Base-by-base conservation (phyloP, 1,140 invertebrate species). In the Bombus sibiricus region DNA sequence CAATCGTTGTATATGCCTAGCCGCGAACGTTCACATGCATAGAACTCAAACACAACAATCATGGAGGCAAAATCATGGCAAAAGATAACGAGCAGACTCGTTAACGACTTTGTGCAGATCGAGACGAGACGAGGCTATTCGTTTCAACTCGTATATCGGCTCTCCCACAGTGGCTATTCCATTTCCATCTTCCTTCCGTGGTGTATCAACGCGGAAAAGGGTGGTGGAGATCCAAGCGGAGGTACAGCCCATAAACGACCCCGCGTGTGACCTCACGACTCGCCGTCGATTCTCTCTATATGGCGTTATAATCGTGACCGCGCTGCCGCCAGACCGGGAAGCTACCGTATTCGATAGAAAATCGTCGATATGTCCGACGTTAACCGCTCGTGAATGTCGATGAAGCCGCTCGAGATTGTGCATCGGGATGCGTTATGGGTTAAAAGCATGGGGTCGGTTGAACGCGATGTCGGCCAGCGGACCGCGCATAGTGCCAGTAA, bases 181-280 rank as follows among this genome's bases (percentile, higher is more conserved):
- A 77, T 85, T 83, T 89, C 76, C 80, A 80, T 83, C 88, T 78
- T 81, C 34, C n/a, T 68, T 39, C 64, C 47, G 47, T 72, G 66
- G 64, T 71, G 77, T 73, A 71, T 86, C 88, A 69, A 68, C 64
- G 57, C 9, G 66, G 6, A 41, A 39, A 8, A 25, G 13, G 81
- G 81, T 39, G 76, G 53, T 37, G 69, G 32, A 25, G 39, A 66
- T 32, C 25, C 1, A 41, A 53, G 88, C 1, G 4, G 32, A n/a
- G 34, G 69, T 84, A 83, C 85, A 83, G 88, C 78, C 86, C 88
- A 79, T 78, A 59, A 66, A 47, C 59, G 89, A 90, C 86, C 79
- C 89, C 88, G 89, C 89, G 89, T 90, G 86, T 88, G 89, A 90
- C 89, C 88, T 82, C 85, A 81, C 88, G 85, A 89, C 89, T 89